These are phyloP conservation scores for Pogonus chalceus DNA, from an alignment of 1,140 invertebrate genomes.

Conservation along the genomic window DNA sequence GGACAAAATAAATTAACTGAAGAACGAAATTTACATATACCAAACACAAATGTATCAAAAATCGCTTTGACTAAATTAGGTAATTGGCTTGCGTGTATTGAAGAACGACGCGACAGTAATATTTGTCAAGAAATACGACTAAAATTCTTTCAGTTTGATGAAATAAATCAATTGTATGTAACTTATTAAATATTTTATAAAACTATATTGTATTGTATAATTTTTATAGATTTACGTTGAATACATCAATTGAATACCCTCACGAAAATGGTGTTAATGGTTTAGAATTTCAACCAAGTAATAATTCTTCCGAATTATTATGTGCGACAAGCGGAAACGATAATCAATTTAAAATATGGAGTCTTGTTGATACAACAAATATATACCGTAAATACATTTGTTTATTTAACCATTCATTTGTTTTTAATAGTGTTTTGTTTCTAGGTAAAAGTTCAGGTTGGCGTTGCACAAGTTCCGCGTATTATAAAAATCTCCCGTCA, in stretches of 20 bases:
- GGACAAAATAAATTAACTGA: conserved; percentile 59
- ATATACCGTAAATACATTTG: conserved; percentile 38
- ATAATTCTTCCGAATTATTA: conserved; percentile 36
- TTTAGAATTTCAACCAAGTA: conserved; percentile 51
- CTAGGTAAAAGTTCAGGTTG: conserved; percentile 45
- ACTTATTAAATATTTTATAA: conserved; percentile 6
- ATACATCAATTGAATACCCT: conserved; percentile 62
- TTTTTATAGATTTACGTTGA: conserved; percentile 53
- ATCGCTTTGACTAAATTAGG: conserved; percentile 56
- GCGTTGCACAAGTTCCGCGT: conserved; percentile 53
- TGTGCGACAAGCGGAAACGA: conserved; percentile 58
- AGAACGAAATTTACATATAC: conserved; percentile 45
- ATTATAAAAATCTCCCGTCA: conserved; percentile 48
- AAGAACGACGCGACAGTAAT: conserved; percentile 50
- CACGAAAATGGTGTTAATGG: conserved; percentile 52
- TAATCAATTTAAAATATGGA: conserved; percentile 65
- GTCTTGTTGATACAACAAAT: conserved; percentile 41
- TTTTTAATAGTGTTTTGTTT: too few relatives aligned
- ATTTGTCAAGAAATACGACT: conserved; percentile 53
- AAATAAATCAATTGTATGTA: conserved; percentile 50
- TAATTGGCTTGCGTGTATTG: conserved; percentile 69
- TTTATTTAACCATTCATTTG: not conserved
- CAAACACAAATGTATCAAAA: conserved; percentile 58
- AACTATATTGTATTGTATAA: conserved; percentile 8
- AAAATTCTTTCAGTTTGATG: conserved; percentile 70